Conservation (phyloP, 1,140 invertebrate genomes). For the Drosophila varians region DNA sequence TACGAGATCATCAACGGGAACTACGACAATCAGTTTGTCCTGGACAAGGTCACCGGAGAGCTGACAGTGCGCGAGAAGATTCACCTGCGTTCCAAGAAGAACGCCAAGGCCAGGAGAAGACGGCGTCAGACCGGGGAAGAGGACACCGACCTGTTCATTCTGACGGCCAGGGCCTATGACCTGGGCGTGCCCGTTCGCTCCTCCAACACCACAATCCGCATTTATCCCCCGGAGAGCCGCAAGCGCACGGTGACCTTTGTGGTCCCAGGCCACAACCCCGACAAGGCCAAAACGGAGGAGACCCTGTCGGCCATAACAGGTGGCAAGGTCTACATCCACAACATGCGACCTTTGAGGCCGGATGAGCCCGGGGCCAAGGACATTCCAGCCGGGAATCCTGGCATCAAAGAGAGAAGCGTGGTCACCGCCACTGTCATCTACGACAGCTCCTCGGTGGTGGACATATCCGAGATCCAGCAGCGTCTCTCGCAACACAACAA, state of each 20-base stretch:
- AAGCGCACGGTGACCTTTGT: slow-evolving; percentile 91
- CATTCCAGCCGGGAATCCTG: slow-evolving; percentile 49
- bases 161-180: slow-evolving; percentile 91
- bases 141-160: slow-evolving; percentile 85
- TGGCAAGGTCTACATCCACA: slow-evolving; percentile 89
- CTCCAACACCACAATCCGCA: slow-evolving; percentile 87
- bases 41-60: slow-evolving; percentile 91
- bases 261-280: slow-evolving; percentile 89
- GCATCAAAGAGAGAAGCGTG: slow-evolving; percentile 86
- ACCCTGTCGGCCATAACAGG: slow-evolving; percentile 90
- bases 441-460: slow-evolving; percentile 87
- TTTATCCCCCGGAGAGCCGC: slow-evolving; percentile 88
- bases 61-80: slow-evolving; percentile 81
- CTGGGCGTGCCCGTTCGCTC: slow-evolving; percentile 90
- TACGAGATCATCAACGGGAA: slow-evolving; percentile 93
- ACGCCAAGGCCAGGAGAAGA: slow-evolving; percentile 77
- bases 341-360: slow-evolving; percentile 88
- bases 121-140: slow-evolving; percentile 79
- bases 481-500: slow-evolving; percentile 85
- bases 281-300: slow-evolving; percentile 88
- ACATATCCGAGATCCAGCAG: slow-evolving; percentile 88
- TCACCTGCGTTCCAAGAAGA: slow-evolving; percentile 68
- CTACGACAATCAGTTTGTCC: slow-evolving; percentile 90
- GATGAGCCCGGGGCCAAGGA: slow-evolving; percentile 75
- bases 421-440: slow-evolving; percentile 90